Base-by-base conservation (phyloP, 2,797 vertebrate species). In the Clangula hyemalis region DNA sequence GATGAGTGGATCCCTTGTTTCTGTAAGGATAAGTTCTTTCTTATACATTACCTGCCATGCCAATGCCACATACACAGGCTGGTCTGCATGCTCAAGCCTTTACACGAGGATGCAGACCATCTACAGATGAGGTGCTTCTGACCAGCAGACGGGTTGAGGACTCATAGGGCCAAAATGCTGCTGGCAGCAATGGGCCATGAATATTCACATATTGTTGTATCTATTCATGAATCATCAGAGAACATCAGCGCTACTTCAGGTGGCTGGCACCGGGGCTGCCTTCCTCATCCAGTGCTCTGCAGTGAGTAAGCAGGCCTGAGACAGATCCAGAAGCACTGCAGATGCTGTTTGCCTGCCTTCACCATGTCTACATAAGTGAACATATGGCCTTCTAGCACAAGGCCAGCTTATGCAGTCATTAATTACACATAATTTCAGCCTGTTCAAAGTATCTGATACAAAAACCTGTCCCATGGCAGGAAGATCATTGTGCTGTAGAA, bases 271-370 rank as follows among this genome's bases (percentile, higher is more conserved):
- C 17, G 2, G 53, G 60, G 57, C 45, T 45, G 71, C 57, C 60
- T 60, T 88, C 60, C 60, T 87, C 88, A 84, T 64, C 70, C 74
- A 93, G 56, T 18, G 68, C 61, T 91, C n/a, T 0, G 0, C 65
- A 53, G 76, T 75, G 85, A 95, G 79, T 93, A 96, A 95, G 87
- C 87, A 85, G 88, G 82, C 92, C 84, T 65, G 38, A 92, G 92
- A 85, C 90, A 90, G 72, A 93, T 82, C 87, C 6, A 3, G 89
- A 89, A 95, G 71, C 21, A 49, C 65, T 77, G 90, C 82, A 95
- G 93, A 95, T 96, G 92, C 92, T 95, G 90, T 90, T 93, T 95
- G 90, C 69, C 89, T 68, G 81, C 34, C 89, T 80, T 87, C 57
- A 78, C 41, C 1, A 0, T 62, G 57, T 92, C 90, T 94, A 74